A percentile compares a stretch with the other conserved stretches of the same genome.
phyloP scores from a whole-genome alignment of 2,888 invertebrate species.

The Acronicta psi region DNA sequence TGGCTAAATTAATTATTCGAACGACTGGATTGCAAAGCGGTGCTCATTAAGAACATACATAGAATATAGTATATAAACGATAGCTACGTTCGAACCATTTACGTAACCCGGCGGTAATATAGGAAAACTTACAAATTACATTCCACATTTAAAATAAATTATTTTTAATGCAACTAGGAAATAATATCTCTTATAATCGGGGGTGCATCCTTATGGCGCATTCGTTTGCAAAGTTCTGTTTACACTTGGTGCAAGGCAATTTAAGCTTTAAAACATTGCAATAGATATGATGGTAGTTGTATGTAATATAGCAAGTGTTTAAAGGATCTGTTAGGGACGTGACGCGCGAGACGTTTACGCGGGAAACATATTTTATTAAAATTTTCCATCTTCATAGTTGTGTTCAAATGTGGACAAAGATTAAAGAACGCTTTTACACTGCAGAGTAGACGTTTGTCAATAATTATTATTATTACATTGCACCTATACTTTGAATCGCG shows the following conservation, averaged over 20 bases:
- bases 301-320: slow-evolving; percentile 64
- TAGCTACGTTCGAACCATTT: too few relatives aligned
- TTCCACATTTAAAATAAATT: slow-evolving; percentile 64
- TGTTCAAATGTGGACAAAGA: slow-evolving; percentile 68
- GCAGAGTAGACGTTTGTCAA: slow-evolving; percentile 6
- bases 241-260: slow-evolving; percentile 5
- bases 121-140: slow-evolving; percentile 44
- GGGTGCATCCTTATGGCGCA: slow-evolving; percentile 74
- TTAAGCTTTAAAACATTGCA: slow-evolving; percentile 20
- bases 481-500: too few relatives aligned
- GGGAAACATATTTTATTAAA: slow-evolving; percentile 83
- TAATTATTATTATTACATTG: too few relatives aligned
- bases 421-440: slow-evolving; percentile 26
- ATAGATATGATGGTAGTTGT: slow-evolving; percentile 40
- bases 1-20: slow-evolving; percentile 10
- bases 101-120: slow-evolving; percentile 1
- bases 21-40: background rate
- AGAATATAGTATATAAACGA: too few relatives aligned
- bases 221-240: slow-evolving; percentile 25
- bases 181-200: slow-evolving; percentile 72
- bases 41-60: background rate
- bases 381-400: slow-evolving; percentile 78
- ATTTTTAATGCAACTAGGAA: slow-evolving; percentile 61
- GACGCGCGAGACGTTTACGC: slow-evolving; percentile 74
- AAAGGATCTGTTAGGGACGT: slow-evolving; percentile 74